Evolutionary conservation across 2,797 vertebrate genomes (phyloP), one percentile per base, ranked within the genome.

Genomic region (Chaetophractus vellerosus): DNA sequence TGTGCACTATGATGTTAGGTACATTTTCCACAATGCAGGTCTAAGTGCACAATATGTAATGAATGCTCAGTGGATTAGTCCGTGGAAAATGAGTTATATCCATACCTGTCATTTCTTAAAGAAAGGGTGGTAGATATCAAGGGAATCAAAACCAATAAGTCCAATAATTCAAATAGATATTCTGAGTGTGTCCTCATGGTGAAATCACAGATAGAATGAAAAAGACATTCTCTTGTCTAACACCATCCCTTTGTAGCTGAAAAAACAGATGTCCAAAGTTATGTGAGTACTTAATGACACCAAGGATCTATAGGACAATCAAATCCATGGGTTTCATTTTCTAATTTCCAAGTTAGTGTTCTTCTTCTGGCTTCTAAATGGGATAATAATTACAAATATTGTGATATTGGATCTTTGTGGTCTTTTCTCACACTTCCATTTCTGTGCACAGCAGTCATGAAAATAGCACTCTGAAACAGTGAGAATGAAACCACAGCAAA

Each of bases 51-150:
- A 23, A 7, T 59, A 19, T 1, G 4, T 63, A 80, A 18, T 1
- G 5, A 92, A 57, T 26, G 3, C 3, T n/a, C 55, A 61, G 15
- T 19, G 50, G 50, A 28, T 64, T 26, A 76, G 36, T 74, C 12
- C 89, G 55, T 48, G 14, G 36, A 52, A 85, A 74, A 33, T 38
- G 28, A 72, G 26, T 33, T 81, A 1, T 38, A 61, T 48, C 90
- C 38, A n/a, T 26, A 78, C 0, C 3, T 68, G 50, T 64, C 3
- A n/a, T 41, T 7, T 81, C 80, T 83, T 11, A 79, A 45, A 26
- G 24, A 90, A 88, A 83, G 23, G 19, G 69, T 36, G 33, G 10
- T 63, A 74, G 1, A 79, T 41, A 82, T 94, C 59, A 69, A 96
- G n/a, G 7, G 9, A 63, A 38, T 61, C 18, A 24, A 94, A 87